phyloP scores from a whole-genome alignment of 2,888 invertebrate species.

The Geophilus truncorum region DNA sequence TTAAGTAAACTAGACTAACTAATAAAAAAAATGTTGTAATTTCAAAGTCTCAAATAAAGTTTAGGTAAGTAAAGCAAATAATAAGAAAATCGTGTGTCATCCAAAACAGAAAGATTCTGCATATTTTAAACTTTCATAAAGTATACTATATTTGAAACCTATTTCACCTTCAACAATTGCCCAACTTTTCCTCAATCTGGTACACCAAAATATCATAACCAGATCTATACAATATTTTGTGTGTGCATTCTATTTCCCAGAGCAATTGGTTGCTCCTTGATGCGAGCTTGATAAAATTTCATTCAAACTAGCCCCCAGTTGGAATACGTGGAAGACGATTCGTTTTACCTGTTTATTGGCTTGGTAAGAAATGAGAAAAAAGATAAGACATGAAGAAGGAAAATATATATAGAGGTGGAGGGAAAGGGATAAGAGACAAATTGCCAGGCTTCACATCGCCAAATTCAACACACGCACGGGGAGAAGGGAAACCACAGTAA shows the following conservation, averaged over 20 bases:
- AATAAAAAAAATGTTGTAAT: no score
- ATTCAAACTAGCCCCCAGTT: background rate
- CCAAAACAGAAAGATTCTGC: no score
- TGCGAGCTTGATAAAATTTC: background rate
- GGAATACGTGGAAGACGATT: background rate
- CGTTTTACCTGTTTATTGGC: background rate
- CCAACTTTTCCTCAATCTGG: background rate
- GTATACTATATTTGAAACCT: background rate
- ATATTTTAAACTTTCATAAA: no score
- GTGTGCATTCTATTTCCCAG: background rate
- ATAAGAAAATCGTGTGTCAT: no score
- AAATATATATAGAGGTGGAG: background rate
- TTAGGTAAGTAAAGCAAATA: no score
- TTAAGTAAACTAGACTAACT: no score
- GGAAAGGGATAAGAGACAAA: background rate
- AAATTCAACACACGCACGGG: conserved; percentile 4
- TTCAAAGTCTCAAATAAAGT: no score
- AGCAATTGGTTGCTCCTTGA: background rate
- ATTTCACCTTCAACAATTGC: background rate
- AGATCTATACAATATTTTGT: background rate
- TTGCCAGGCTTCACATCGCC: background rate
- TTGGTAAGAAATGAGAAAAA: background rate
- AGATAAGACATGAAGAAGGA: background rate
- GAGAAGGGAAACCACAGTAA: background rate
- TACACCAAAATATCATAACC: background rate